A percentile compares a stretch with the other conserved stretches of the same genome.
These are phyloP conservation scores for Sinosuthora webbiana DNA, from an alignment of 2,113 vertebrate genomes.

Conservation along the genomic window DNA sequence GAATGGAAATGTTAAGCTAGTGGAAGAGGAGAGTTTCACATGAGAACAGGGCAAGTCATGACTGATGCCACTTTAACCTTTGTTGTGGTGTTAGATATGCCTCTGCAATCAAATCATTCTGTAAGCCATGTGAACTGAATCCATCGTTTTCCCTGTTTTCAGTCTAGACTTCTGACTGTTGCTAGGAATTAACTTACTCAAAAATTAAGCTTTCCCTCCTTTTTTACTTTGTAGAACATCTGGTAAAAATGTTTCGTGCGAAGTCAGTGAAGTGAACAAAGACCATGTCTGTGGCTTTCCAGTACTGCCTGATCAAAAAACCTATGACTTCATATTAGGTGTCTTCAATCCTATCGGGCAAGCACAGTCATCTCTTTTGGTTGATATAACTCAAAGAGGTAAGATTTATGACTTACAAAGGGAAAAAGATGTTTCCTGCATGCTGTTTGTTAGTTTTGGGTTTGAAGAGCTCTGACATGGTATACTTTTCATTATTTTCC, in stretches of 20 bases:
- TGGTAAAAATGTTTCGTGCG: constrained; percentile 52
- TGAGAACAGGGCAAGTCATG: constrained; percentile 35
- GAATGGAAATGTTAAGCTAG: constrained; percentile 12
- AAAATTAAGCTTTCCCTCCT: background rate
- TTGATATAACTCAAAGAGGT: constrained; percentile 74
- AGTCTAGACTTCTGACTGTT: background rate
- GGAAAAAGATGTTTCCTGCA: background rate
- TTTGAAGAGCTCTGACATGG: background rate
- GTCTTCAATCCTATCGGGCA: constrained; percentile 67
- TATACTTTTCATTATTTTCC: background rate
- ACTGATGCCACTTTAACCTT: background rate
- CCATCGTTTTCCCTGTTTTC: background rate
- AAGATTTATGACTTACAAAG: background rate
- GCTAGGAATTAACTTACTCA: background rate
- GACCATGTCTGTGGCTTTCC: constrained; percentile 54
- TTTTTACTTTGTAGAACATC: constrained; percentile 64
- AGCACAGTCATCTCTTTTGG: constrained; percentile 38
- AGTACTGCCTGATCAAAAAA: constrained; percentile 57
- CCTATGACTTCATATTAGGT: constrained; percentile 65
- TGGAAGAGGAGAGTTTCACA: background rate
- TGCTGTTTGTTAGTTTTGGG: background rate
- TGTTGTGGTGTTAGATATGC: background rate
- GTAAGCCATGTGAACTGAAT: background rate
- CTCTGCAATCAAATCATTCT: background rate
- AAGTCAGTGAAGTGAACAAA: constrained; percentile 24